Conservation (phyloP, 2,888 invertebrate genomes). For the Aporophyla nigra region DNA sequence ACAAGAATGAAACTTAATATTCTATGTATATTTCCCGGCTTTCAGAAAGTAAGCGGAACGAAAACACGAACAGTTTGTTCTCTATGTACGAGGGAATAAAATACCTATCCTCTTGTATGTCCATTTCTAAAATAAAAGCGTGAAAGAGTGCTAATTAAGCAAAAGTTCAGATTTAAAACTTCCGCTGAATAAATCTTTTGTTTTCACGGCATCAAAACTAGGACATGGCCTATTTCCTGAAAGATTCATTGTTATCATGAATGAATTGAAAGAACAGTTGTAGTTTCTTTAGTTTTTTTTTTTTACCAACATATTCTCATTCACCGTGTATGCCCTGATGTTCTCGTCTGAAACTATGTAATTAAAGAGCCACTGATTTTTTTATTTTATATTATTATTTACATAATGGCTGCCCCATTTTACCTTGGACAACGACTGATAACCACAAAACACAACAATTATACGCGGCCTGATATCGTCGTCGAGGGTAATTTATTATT, state of each 20-base stretch:
- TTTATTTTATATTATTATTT: slow-evolving; percentile 1
- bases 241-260: slow-evolving; percentile 34
- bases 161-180: slow-evolving; percentile 34
- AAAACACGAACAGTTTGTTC: slow-evolving; percentile 7
- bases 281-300: slow-evolving; percentile 6
- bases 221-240: slow-evolving; percentile 43
- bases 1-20: background rate
- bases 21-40: slow-evolving; percentile 5
- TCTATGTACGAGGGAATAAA: slow-evolving; percentile 16
- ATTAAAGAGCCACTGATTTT: background rate
- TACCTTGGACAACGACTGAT: background rate
- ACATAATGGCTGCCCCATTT: background rate
- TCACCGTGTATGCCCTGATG: background rate
- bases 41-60: background rate
- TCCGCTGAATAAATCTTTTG: slow-evolving; percentile 57
- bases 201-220: slow-evolving; percentile 49
- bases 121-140: background rate
- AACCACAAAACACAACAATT: background rate
- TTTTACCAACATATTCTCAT: background rate
- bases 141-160: slow-evolving; percentile 45
- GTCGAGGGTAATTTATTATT: slow-evolving; percentile 29
- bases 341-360: background rate
- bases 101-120: slow-evolving; percentile 15
- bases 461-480: slow-evolving; percentile 3
- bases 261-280: slow-evolving; percentile 16